Conservation (phyloP, 1,140 invertebrate genomes). For the Phocides pigmalion region DNA sequence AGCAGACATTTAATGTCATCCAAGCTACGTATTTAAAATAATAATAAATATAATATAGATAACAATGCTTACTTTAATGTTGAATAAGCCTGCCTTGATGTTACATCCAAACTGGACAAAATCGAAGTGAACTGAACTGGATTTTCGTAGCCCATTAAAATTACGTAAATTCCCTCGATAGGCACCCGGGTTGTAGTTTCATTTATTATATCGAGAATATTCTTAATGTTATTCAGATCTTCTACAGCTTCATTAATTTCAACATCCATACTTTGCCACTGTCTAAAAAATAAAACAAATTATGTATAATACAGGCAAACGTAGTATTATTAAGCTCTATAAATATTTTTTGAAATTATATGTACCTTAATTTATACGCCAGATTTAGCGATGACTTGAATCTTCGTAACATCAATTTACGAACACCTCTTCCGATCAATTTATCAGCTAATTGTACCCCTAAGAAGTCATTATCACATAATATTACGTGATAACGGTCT, state of each 20-base stretch:
- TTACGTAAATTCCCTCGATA: conserved; percentile 34
- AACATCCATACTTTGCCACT: conserved; percentile 10
- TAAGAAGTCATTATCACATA: conserved; percentile 36
- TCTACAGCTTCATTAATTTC: conserved; percentile 2
- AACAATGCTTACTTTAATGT: conserved; percentile 30
- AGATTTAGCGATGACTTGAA: conserved; percentile 1
- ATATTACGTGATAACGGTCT: conserved; percentile 28
- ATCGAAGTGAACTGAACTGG: conserved; percentile 5
- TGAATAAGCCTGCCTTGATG: conserved; percentile 13
- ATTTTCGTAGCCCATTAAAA: conserved; percentile 16
- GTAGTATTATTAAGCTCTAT: neutral
- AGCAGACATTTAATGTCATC: too few relatives aligned
- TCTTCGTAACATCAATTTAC: conserved; percentile 32
- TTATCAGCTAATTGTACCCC: conserved; percentile 43
- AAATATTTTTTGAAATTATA: neutral
- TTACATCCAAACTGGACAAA: conserved; percentile 24
- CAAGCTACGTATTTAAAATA: too few relatives aligned
- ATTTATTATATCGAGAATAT: neutral
- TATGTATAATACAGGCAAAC: neutral
- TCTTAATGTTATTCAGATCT: neutral
- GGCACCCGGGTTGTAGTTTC: neutral
- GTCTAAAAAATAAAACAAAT: conserved; percentile 15
- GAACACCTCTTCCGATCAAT: conserved; percentile 43
- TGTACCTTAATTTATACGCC: conserved; percentile 22
- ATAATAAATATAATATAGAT: neutral